Conservation (phyloP, 2,888 invertebrate genomes). For the Osedax fenrisi region DNA sequence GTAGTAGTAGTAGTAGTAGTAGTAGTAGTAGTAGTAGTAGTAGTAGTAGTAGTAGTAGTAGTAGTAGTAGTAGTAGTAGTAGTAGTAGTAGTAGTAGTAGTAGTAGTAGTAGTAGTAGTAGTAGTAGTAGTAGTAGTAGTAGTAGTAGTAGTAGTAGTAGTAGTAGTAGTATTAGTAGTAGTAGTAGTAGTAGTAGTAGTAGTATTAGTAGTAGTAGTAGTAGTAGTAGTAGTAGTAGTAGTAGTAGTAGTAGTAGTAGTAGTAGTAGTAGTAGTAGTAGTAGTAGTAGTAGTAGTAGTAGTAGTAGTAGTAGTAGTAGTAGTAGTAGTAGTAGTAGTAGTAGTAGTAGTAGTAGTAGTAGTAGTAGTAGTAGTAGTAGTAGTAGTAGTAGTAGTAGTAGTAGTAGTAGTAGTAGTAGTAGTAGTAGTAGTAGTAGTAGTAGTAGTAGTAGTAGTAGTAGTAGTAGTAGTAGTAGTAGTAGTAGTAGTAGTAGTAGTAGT, state of each 20-base stretch:
- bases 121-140: neutral
- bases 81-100: neutral
- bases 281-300: neutral
- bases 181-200: neutral
- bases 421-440: conserved; percentile 11
- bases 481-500: conserved; percentile 11
- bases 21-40: neutral
- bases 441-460: conserved; percentile 11
- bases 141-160: neutral
- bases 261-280: neutral
- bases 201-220: neutral
- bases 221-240: neutral
- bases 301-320: conserved; percentile 1
- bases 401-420: conserved; percentile 9
- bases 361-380: conserved; percentile 11
- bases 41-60: neutral
- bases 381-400: conserved; percentile 11
- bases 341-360: neutral
- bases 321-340: conserved; percentile 5
- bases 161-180: neutral
- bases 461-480: conserved; percentile 9
- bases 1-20: neutral
- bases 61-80: neutral
- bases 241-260: neutral
- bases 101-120: neutral